Base-by-base conservation (phyloP, 2,888 invertebrate genomes). In the Ectemnius cavifrons region DNA sequence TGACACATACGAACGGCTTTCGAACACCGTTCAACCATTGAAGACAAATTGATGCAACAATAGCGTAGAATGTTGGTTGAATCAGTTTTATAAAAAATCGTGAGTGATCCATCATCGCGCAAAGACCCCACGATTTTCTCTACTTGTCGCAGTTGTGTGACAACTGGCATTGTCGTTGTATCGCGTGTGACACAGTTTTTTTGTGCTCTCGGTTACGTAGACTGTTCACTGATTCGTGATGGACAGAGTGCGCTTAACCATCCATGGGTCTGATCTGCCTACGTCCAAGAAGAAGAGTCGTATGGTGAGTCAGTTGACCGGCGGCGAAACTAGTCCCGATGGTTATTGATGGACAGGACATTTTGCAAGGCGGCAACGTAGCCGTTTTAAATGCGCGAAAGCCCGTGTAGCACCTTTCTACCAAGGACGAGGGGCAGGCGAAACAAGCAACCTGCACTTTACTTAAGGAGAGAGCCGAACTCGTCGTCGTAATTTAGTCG, bases 401-500 rank as follows among this genome's bases (percentile, higher is more conserved):
- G 70, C 57, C 68, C 56, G 63, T 73, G 75, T 73, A 71, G 78
- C 74, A 67, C 47, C 56, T 74, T 62, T 47, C 65, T 37, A 23
- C 49, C 78, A 77, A 81, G 80, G 79, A 75, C 79, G 77, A 68
- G 60, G 79, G 63, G 68, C 74, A 67, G 67, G 62, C 73, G 67
- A 70, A 76, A 75, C 78, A 45, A 80, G 77, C 71, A 82, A 74
- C 72, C 72, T 80, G 76, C 68, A 61, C 63, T 80, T 80, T 73
- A 63, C 74, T 78, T 73, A 77, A 80, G 76, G 76, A 74, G 80
- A 79, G 82, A 81, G 57, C 60, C 78, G 52, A 78, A 80, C 76
- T 82, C 73, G 75, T 79, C 81, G 82, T 85, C 83, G 85, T 86
- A 85, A 86, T 85, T 86, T 85, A 86, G 85, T 75, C 77, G 73